phyloP scores from a whole-genome alignment of 2,888 invertebrate species.

The Keiferia lycopersicella region DNA sequence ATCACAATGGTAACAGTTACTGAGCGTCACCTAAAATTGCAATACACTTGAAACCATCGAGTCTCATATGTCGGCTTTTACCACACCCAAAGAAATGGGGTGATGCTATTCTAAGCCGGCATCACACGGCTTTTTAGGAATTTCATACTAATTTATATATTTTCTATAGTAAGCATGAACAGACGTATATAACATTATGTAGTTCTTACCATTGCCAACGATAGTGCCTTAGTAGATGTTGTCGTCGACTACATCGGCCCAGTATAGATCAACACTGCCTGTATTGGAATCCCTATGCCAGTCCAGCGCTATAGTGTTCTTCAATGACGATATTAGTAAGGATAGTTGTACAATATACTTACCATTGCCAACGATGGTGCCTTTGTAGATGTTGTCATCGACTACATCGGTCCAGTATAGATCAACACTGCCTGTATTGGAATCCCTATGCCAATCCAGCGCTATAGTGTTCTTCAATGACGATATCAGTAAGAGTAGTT shows the following conservation, averaged over 20 bases:
- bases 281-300: constrained; percentile 85
- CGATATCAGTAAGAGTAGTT: constrained; percentile 83
- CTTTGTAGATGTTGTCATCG: constrained; percentile 93
- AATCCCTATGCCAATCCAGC: constrained; percentile 89
- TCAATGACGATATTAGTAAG: constrained; percentile 50
- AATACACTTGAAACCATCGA: too few species aligned
- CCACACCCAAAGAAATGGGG: too few species aligned
- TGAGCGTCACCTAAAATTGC: too few species aligned
- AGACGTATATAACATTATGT: too few species aligned
- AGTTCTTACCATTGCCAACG: constrained; percentile 56
- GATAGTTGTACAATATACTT: too few species aligned
- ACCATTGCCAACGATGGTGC: constrained; percentile 79
- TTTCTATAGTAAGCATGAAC: too few species aligned
- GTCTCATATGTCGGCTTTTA: too few species aligned
- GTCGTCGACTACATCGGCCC: constrained; percentile 96
- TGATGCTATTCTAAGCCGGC: too few species aligned
- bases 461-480: constrained; percentile 91
- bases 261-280: constrained; percentile 85
- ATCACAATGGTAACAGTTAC: too few species aligned
- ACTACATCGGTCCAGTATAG: constrained; percentile 97
- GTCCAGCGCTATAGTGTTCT: constrained; percentile 93
- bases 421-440: constrained; percentile 75
- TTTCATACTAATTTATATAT: too few species aligned
- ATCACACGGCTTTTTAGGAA: too few species aligned
- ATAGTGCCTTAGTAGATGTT: constrained; percentile 90